Percentiles rank a stretch among this genome's conserved stretches.
phyloP scores from a whole-genome alignment of 2,797 vertebrate species.

The Gymnodraco acuticeps region DNA sequence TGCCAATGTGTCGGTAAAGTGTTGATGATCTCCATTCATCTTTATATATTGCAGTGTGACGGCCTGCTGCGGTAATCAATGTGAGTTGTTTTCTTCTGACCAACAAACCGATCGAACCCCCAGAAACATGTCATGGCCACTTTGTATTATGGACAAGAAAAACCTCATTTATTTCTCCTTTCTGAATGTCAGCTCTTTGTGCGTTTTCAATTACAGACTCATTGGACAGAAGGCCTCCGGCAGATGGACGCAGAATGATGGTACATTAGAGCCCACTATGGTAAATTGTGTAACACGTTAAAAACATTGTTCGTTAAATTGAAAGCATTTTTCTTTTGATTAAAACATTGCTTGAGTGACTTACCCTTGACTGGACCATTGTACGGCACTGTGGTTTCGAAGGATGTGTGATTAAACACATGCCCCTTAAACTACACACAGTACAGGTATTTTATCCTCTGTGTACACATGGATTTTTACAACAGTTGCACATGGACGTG shows the following conservation, averaged over 20 bases:
- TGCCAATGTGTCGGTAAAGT: neutral
- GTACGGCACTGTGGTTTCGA: constrained; percentile 46
- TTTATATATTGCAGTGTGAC: neutral
- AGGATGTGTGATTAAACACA: constrained; percentile 69
- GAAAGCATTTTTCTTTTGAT: constrained; percentile 74
- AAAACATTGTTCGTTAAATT: constrained; percentile 66
- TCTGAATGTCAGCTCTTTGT: constrained; percentile 59
- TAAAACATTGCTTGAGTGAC: constrained; percentile 66
- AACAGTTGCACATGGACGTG: constrained; percentile 23
- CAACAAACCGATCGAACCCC: constrained; percentile 22
- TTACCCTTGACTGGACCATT: constrained; percentile 76
- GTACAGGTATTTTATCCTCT: constrained; percentile 51
- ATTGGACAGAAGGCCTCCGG: constrained; percentile 56
- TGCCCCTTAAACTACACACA: constrained; percentile 47
- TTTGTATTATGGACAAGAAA: constrained; percentile 43
- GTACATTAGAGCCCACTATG: constrained; percentile 13
- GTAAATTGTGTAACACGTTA: constrained; percentile 10
- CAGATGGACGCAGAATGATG: constrained; percentile 40
- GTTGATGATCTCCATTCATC: neutral
- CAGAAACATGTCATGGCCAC: constrained; percentile 48
- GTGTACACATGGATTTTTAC: constrained; percentile 29
- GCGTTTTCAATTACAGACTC: constrained; percentile 62
- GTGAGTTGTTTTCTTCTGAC: constrained; percentile 28
- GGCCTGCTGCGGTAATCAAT: neutral
- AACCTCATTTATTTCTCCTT: constrained; percentile 37